Percentiles rank a stretch among this genome's conserved stretches.
phyloP scores from a whole-genome alignment of 2,113 vertebrate genomes.

The Camelus bactrianus region DNA sequence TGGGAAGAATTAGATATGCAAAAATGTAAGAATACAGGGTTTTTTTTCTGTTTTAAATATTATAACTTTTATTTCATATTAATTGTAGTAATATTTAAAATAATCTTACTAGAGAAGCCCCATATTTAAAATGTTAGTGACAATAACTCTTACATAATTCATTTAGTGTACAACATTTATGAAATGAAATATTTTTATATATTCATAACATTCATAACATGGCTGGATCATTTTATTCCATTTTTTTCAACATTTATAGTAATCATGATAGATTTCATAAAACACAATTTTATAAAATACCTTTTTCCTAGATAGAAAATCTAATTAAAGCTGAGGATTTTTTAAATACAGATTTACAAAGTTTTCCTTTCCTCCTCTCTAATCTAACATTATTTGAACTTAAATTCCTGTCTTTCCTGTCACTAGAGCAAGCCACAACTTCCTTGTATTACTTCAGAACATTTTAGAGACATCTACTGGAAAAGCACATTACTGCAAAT shows the following conservation, averaged over 20 bases:
- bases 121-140: slow-evolving; percentile 24
- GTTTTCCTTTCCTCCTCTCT: not conserved
- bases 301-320: not conserved
- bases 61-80: not conserved
- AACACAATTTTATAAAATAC: not conserved
- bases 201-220: not conserved
- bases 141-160: not conserved
- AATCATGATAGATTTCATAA: slow-evolving; percentile 28
- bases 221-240: not conserved
- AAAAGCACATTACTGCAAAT: slow-evolving; percentile 59
- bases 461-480: slow-evolving; percentile 85
- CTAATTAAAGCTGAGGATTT: not conserved
- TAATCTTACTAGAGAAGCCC: not conserved
- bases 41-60: not conserved
- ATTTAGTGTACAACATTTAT: not conserved
- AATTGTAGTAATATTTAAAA: slow-evolving; percentile 10
- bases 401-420: slow-evolving; percentile 23
- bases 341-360: not conserved
- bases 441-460: slow-evolving; percentile 36
- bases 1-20: not conserved
- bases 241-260: not conserved
- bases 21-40: not conserved
- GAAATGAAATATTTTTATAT: slow-evolving; percentile 30
- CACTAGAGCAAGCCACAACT: not conserved
- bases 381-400: not conserved